Conservation (phyloP, 2,797 vertebrate species). For the Allobates femoralis region DNA sequence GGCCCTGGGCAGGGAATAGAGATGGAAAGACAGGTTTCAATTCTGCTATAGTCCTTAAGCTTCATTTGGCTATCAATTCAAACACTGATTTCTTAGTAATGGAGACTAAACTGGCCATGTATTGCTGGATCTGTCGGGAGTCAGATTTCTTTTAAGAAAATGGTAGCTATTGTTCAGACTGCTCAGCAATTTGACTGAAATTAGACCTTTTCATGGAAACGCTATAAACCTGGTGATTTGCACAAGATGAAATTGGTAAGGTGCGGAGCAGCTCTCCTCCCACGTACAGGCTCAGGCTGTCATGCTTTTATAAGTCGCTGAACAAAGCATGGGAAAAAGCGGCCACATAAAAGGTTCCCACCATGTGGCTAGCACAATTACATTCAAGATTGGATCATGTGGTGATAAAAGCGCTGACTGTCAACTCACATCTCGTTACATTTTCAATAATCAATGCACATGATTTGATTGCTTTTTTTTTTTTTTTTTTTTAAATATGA, state of each 20-base stretch:
- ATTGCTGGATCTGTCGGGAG: no score
- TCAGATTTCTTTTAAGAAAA: slow-evolving; percentile 20
- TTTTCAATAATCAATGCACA: background rate
- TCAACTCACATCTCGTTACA: background rate
- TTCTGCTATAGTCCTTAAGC: no score
- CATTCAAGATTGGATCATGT: background rate
- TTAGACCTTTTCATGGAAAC: background rate
- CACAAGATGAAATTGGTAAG: background rate
- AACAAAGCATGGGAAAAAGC: slow-evolving; percentile 41
- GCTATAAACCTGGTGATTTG: background rate
- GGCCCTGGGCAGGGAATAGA: no score
- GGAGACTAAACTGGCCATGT: no score
- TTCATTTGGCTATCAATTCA: no score
- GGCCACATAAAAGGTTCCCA: slow-evolving; percentile 1
- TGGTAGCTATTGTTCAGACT: background rate
- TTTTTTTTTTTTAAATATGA: background rate
- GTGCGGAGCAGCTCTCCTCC: slow-evolving; percentile 20
- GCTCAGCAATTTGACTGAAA: background rate
- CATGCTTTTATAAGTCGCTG: slow-evolving; percentile 29
- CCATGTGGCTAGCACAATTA: slow-evolving; percentile 22
- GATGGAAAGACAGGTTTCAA: no score
- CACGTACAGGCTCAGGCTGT: background rate
- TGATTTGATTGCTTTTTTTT: background rate
- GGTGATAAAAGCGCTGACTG: background rate
- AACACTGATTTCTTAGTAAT: no score